Percentiles rank a stretch among this genome's conserved stretches.
phyloP scores from a whole-genome alignment of 2,888 invertebrate species.

The Diaphora mendica region DNA sequence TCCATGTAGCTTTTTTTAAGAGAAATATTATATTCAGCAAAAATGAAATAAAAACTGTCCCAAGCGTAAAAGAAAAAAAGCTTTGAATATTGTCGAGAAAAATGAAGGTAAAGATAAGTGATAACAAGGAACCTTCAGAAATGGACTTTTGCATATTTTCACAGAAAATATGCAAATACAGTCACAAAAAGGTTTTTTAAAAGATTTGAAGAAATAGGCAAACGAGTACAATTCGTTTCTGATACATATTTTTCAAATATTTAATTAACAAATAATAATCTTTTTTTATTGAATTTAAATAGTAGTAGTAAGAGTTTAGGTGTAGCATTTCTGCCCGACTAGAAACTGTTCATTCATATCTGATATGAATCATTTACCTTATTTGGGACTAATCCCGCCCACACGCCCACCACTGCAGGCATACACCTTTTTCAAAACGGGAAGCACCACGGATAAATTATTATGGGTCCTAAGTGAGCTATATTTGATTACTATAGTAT shows the following conservation, averaged over 20 bases:
- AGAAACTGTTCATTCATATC: neutral
- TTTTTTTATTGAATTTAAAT: neutral
- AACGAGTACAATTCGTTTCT: neutral
- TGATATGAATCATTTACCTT: neutral
- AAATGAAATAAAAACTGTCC: slow-evolving; percentile 20
- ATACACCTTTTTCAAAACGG: too few species aligned
- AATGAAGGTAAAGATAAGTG: slow-evolving; percentile 33
- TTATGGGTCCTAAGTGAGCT: too few species aligned
- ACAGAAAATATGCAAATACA: slow-evolving; percentile 29
- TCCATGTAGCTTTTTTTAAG: neutral
- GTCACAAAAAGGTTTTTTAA: slow-evolving; percentile 1
- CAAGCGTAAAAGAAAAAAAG: slow-evolving; percentile 24
- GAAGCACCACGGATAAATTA: too few species aligned
- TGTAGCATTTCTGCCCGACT: neutral
- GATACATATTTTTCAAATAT: neutral
- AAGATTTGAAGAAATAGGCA: neutral
- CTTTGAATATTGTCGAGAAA: slow-evolving; percentile 32
- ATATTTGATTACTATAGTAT: too few species aligned
- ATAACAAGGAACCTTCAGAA: slow-evolving; percentile 26
- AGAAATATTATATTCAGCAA: slow-evolving; percentile 20
- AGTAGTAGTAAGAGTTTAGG: neutral
- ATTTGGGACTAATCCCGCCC: too few species aligned
- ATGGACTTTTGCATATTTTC: slow-evolving; percentile 20
- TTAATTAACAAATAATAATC: neutral
- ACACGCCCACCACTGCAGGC: too few species aligned